Conservation (phyloP, 2,888 invertebrate species). For the Hydrotaea diabolus region DNA sequence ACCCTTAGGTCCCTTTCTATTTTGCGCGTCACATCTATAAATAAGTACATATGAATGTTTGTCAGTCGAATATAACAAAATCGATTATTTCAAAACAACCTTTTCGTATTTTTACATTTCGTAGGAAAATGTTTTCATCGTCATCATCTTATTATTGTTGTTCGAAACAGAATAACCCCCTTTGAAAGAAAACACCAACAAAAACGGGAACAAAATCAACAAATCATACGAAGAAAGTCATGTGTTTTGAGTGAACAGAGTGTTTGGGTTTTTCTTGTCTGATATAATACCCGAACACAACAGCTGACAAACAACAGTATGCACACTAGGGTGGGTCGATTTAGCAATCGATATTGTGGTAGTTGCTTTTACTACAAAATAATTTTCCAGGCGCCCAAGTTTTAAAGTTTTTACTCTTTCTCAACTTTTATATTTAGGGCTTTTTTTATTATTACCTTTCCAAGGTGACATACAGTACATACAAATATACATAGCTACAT, state of each 20-base stretch:
- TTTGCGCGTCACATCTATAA: no score
- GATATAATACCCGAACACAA: not conserved
- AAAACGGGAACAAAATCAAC: not conserved
- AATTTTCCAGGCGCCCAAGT: no score
- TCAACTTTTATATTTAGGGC: no score
- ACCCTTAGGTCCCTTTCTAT: no score
- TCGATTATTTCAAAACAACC: not conserved
- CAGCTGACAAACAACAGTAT: not conserved
- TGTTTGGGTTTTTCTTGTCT: not conserved
- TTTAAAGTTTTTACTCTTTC: no score
- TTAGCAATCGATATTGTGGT: no score
- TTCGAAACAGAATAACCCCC: not conserved
- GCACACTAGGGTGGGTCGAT: no score
- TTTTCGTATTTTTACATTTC: not conserved
- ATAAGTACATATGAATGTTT: no score
- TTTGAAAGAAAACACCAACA: not conserved
- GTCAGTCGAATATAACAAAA: not conserved
- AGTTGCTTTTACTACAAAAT: no score
- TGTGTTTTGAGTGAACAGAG: not conserved
- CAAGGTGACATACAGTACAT: no score
- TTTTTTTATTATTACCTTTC: no score
- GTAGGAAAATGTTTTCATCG: not conserved
- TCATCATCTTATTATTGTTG: not conserved
- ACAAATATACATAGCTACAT: no score
- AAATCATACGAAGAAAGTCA: conserved; percentile 23